phyloP scores from a whole-genome alignment of 2,797 vertebrate genomes.

The Centropyge bicolor region DNA sequence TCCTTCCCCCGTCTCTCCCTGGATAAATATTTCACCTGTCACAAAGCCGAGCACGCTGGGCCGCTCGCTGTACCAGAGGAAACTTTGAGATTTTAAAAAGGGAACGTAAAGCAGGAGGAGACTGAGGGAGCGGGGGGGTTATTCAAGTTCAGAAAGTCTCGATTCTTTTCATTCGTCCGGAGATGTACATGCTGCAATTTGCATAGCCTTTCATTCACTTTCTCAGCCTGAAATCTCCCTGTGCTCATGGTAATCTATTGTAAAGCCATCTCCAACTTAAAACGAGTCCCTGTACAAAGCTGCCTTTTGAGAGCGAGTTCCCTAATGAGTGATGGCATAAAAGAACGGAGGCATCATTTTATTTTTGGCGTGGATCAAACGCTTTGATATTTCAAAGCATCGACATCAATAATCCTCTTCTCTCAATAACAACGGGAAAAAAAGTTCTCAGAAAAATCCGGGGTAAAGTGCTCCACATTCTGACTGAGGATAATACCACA shows the following conservation, averaged over 20 bases:
- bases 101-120: constrained; percentile 35
- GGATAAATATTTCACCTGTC: constrained; percentile 74
- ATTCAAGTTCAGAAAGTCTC: constrained; percentile 58
- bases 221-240: constrained; percentile 38
- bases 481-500: constrained; percentile 38
- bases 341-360: constrained; percentile 62
- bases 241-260: constrained; percentile 62
- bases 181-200: constrained; percentile 61
- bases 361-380: constrained; percentile 53
- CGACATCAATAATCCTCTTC: constrained; percentile 64
- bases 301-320: constrained; percentile 53
- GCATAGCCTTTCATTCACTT: constrained; percentile 62
- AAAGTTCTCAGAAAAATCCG: constrained; percentile 22
- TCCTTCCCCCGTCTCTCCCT: constrained; percentile 45
- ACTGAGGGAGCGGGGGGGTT: constrained; percentile 13
- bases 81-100: constrained; percentile 37
- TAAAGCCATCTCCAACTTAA: constrained; percentile 62
- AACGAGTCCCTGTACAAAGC: constrained; percentile 59
- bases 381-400: constrained; percentile 71
- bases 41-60: constrained; percentile 46
- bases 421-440: constrained; percentile 46
- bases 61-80: constrained; percentile 14
- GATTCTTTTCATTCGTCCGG: constrained; percentile 46
- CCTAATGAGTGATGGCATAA: constrained; percentile 69
- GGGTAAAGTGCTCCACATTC: constrained; percentile 28